Percentiles rank a stretch among this genome's conserved stretches.
phyloP scores from a whole-genome alignment of 2,113 vertebrate species.

The Hoplias malabaricus region DNA sequence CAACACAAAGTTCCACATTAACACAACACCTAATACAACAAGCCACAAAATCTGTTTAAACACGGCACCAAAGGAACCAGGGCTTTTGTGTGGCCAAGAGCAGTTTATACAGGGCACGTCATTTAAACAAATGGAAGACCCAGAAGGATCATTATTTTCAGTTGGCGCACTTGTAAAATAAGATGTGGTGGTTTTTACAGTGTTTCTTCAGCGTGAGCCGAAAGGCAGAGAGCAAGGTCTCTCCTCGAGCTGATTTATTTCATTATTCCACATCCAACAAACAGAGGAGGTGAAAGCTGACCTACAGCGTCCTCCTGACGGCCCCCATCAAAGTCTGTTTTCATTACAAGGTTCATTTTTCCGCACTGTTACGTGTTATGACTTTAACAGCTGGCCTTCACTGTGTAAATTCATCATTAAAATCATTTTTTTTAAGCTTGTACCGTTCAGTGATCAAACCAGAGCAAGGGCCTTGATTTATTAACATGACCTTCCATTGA shows the following conservation, averaged over 20 bases:
- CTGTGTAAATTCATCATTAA: slow-evolving; percentile 82
- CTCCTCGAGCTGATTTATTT: slow-evolving; percentile 69
- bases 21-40: slow-evolving; percentile 39
- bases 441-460: slow-evolving; percentile 76
- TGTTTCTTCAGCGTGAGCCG: slow-evolving; percentile 44
- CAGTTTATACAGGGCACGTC: slow-evolving; percentile 45
- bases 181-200: slow-evolving; percentile 41
- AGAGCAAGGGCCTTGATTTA: neutral
- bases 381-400: slow-evolving; percentile 73
- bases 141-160: slow-evolving; percentile 45
- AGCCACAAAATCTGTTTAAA: slow-evolving; percentile 17
- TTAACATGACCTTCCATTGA: neutral
- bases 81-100: slow-evolving; percentile 45
- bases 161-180: slow-evolving; percentile 61
- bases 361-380: slow-evolving; percentile 65
- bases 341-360: slow-evolving; percentile 77
- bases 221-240: slow-evolving; percentile 25
- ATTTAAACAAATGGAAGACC: slow-evolving; percentile 51
- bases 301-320: slow-evolving; percentile 68
- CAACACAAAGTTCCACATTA: slow-evolving; percentile 17
- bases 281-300: slow-evolving; percentile 69
- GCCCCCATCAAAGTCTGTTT: slow-evolving; percentile 81
- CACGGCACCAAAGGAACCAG: slow-evolving; percentile 8
- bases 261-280: slow-evolving; percentile 73
- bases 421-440: slow-evolving; percentile 70